Evolutionary conservation across 2,888 invertebrate genomes (phyloP).

Genomic region (Sinodicranocentrus sp.): DNA sequence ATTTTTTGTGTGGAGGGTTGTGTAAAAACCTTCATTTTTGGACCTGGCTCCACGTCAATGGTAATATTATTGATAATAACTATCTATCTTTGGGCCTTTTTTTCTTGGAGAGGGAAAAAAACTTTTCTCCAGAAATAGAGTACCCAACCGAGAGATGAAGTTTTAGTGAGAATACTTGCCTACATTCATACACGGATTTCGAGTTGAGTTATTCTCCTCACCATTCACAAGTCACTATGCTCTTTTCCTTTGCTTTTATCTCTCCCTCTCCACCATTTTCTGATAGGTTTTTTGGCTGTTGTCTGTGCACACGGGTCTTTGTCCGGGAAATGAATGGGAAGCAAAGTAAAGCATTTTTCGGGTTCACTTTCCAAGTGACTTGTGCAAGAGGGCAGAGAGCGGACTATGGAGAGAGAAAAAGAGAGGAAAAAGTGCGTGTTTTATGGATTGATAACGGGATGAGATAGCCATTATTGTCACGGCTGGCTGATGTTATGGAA

Average conservation of each 20-base stretch:
- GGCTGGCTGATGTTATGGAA: slow-evolving; percentile 1
- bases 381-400: neutral
- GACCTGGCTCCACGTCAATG: slow-evolving; percentile 4
- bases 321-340: slow-evolving; percentile 58
- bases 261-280: neutral
- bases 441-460: slow-evolving; percentile 55
- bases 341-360: slow-evolving; percentile 18
- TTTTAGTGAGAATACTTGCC: neutral
- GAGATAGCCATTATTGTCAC: slow-evolving; percentile 37
- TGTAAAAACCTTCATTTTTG: neutral
- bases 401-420: neutral
- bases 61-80: slow-evolving; percentile 28
- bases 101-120: slow-evolving; percentile 2
- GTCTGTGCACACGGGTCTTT: slow-evolving; percentile 21
- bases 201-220: neutral
- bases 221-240: neutral
- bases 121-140: neutral
- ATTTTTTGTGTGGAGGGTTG: neutral
- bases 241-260: too few relatives aligned
- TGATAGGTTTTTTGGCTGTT: neutral
- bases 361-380: neutral
- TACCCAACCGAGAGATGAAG: neutral
- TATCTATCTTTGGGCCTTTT: neutral
- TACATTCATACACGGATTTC: neutral
- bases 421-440: slow-evolving; percentile 19